These are phyloP conservation scores for Henricia sp. DNA, from an alignment of 53 echinoderm and acorn worm genomes.

Conservation along the genomic window DNA sequence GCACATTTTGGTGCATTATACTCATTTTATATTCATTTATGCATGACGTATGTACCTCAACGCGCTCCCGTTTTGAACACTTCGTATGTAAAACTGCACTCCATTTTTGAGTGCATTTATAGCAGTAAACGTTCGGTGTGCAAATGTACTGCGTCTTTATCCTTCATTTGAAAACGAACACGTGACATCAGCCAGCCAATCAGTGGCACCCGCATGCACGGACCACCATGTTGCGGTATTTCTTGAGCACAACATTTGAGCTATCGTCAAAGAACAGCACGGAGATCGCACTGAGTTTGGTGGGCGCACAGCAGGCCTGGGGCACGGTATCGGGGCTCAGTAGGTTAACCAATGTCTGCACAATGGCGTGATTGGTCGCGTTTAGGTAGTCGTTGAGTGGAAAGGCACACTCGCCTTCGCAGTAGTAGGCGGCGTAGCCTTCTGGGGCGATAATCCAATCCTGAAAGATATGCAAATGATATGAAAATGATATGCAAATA, in stretches of 20 bases:
- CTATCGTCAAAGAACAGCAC: constrained; percentile 92
- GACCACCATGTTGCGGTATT: constrained; percentile 97
- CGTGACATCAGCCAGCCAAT: too few relatives aligned
- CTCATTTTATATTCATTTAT: too few relatives aligned
- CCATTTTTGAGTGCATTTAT: too few relatives aligned
- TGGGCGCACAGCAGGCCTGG: constrained; percentile 94
- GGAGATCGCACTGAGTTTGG: constrained; percentile 87
- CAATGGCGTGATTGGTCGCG: constrained; percentile 98
- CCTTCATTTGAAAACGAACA: too few relatives aligned
- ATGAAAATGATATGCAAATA: too few relatives aligned
- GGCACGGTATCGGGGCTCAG: constrained; percentile 85
- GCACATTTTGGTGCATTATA: too few relatives aligned
- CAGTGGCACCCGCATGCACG: constrained; percentile 95
- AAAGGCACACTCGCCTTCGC: constrained; percentile 95
- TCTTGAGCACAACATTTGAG: constrained; percentile 92
- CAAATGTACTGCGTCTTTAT: too few relatives aligned
- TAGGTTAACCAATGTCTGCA: constrained; percentile 94
- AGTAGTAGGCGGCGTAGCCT: constrained; percentile 88
- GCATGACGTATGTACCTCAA: too few relatives aligned
- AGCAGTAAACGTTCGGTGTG: too few relatives aligned
- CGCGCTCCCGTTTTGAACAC: too few relatives aligned
- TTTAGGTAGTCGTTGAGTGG: constrained; percentile 92
- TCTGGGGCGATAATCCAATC: constrained; percentile 98
- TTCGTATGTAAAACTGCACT: too few relatives aligned
- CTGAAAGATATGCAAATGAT: constrained; percentile 50